phyloP scores from a whole-genome alignment of 2,113 vertebrate species.

The Amphiprion percula region DNA sequence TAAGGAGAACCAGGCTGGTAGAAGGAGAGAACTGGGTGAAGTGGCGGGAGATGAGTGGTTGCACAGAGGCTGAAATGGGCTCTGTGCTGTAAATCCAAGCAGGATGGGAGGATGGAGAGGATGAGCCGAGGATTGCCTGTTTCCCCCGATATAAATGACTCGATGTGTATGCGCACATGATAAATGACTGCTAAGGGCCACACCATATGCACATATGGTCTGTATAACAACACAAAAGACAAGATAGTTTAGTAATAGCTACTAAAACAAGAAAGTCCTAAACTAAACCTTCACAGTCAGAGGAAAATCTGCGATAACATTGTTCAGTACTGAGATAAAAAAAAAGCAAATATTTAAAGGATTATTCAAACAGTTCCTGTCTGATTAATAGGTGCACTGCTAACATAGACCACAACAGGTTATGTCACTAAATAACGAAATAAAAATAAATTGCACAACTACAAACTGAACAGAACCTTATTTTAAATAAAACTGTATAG shows the following conservation, averaged over 20 bases:
- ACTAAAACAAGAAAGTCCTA: neutral
- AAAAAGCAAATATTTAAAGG: too few relatives aligned
- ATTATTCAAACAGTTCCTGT: too few relatives aligned
- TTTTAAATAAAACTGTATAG: too few relatives aligned
- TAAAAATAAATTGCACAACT: too few relatives aligned
- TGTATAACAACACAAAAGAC: conserved; percentile 39
- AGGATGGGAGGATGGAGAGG: conserved; percentile 64
- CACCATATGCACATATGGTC: conserved; percentile 23
- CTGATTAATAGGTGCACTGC: too few relatives aligned
- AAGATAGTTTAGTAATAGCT: conserved; percentile 8
- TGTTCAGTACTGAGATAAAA: too few relatives aligned
- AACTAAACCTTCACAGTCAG: neutral
- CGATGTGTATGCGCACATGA: conserved; percentile 49
- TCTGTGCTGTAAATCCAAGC: conserved; percentile 52
- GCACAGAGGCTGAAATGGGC: conserved; percentile 34
- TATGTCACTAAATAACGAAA: too few relatives aligned
- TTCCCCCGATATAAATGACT: conserved; percentile 57
- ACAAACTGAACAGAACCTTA: too few relatives aligned
- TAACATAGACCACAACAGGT: too few relatives aligned
- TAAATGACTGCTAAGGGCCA: conserved; percentile 48
- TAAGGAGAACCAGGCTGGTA: conserved; percentile 52
- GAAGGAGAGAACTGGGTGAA: conserved; percentile 41
- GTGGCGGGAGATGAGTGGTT: conserved; percentile 59
- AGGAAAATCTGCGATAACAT: too few relatives aligned
- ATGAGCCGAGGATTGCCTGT: conserved; percentile 49